A percentile compares a stretch with the other conserved stretches of the same genome.
Evolutionary conservation across 2,797 vertebrate species (phyloP).

Genomic region (Ambastaia sidthimunki): DNA sequence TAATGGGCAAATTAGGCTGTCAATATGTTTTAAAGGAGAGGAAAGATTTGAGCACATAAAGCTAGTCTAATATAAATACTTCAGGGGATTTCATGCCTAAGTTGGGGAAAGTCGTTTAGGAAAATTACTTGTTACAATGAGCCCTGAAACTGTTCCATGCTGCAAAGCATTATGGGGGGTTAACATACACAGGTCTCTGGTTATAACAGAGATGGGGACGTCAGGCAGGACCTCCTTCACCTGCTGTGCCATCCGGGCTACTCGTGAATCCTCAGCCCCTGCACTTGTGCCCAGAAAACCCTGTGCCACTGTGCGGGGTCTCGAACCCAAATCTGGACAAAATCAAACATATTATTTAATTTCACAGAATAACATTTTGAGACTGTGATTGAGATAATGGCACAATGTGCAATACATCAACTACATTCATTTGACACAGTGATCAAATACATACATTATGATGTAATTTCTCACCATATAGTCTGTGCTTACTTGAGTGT

Average conservation of each 20-base stretch:
- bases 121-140: no score
- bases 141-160: background rate
- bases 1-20: background rate
- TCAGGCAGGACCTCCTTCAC: conserved; percentile 97
- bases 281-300: conserved; percentile 72
- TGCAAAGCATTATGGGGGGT: background rate
- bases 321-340: conserved; percentile 58
- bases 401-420: background rate
- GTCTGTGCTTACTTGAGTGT: conserved; percentile 73
- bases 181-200: conserved; percentile 87
- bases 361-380: background rate
- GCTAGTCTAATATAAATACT: background rate
- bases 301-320: conserved; percentile 68
- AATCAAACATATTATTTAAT: background rate
- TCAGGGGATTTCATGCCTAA: background rate
- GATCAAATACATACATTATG: conserved; percentile 11
- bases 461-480: conserved; percentile 20
- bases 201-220: conserved; percentile 87
- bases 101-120: no score
- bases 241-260: conserved; percentile 85
- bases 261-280: conserved; percentile 75
- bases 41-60: background rate
- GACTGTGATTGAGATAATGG: no score
- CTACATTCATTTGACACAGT: background rate
- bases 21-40: background rate